Percentiles rank a stretch among this genome's conserved stretches.
Conservation (phyloP, 30 jellyfish, hydroid and myxozoan species). For the Rhopilema esculentum region DNA sequence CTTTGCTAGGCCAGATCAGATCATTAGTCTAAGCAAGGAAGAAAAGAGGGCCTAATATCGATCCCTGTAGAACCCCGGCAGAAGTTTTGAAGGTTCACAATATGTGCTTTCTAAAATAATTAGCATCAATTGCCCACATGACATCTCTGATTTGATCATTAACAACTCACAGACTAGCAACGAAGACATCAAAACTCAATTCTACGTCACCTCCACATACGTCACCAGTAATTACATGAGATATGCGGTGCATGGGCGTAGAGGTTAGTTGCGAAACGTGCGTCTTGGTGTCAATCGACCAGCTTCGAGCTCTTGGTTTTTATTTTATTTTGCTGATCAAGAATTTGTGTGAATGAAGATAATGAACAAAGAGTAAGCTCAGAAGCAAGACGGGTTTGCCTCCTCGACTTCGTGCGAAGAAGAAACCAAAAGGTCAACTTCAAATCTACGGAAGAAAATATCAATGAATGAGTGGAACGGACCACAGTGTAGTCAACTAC, state of each 20-base stretch:
- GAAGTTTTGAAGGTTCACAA: no score
- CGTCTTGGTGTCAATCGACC: constrained; percentile 12
- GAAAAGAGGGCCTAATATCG: no score
- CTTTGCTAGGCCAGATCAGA: no score
- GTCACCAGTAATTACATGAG: constrained; percentile 47
- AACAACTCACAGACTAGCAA: no score
- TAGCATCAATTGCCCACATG: no score
- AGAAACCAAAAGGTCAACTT: background rate
- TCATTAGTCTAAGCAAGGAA: no score
- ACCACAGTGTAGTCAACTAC: background rate
- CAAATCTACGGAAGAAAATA: background rate
- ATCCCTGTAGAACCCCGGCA: no score
- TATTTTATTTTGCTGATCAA: constrained; percentile 3
- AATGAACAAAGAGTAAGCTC: no score
- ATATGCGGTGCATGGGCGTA: constrained; percentile 53
- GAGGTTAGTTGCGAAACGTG: constrained; percentile 28
- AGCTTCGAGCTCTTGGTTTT: constrained; percentile 13
- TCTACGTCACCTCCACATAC: constrained; percentile 43
- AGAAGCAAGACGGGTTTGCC: background rate
- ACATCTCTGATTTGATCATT: no score
- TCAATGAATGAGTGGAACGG: background rate
- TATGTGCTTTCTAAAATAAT: no score
- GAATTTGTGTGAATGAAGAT: constrained; percentile 13
- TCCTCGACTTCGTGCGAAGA: constrained; percentile 4
- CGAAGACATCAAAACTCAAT: no score